A percentile compares a stretch with the other conserved stretches of the same genome.
Evolutionary conservation across 2,113 vertebrate species (phyloP).

Genomic region (Ondatra zibethicus): DNA sequence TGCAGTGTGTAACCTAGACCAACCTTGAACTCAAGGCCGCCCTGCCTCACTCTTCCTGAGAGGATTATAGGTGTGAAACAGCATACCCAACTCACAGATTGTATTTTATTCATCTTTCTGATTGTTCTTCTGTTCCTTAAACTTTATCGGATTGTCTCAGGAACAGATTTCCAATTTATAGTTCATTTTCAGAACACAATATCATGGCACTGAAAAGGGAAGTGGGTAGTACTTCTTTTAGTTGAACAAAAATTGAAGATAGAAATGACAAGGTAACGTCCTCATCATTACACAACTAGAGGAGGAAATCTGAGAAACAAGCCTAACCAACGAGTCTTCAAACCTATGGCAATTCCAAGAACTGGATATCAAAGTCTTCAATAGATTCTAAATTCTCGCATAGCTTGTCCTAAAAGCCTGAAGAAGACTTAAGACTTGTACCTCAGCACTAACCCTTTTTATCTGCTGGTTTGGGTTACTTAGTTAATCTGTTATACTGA

Average conservation of each 20-base stretch:
- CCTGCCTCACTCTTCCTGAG: neutral
- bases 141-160: slow-evolving; percentile 47
- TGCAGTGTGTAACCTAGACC: neutral
- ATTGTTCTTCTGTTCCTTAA: slow-evolving; percentile 48
- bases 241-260: neutral
- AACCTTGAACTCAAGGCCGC: neutral
- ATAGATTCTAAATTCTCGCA: neutral
- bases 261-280: slow-evolving; percentile 10
- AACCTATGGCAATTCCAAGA: neutral
- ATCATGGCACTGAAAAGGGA: slow-evolving; percentile 22
- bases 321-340: neutral
- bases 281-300: neutral
- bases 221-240: neutral
- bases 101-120: slow-evolving; percentile 54
- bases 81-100: neutral
- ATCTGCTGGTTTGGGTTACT: slow-evolving; percentile 32
- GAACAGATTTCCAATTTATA: neutral
- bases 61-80: neutral
- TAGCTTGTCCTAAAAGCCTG: slow-evolving; percentile 2
- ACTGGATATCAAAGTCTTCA: neutral
- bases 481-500: neutral
- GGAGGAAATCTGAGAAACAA: neutral
- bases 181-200: slow-evolving; percentile 49
- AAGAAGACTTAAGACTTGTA: neutral
- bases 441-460: neutral